phyloP scores from a whole-genome alignment of 2,797 vertebrate species.

The Otolemur crassicaudatus region DNA sequence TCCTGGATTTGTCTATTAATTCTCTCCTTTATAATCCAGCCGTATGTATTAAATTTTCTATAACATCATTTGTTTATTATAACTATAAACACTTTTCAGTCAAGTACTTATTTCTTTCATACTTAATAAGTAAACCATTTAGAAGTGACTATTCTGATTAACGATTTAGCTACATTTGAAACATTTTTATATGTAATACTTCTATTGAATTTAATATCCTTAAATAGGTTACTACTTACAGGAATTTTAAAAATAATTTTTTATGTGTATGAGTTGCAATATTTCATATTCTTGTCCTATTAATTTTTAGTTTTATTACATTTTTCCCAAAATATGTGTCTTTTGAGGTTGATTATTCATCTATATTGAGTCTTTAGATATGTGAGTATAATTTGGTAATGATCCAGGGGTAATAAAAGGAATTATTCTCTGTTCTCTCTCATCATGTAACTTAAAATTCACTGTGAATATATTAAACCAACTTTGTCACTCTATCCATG shows the following conservation, averaged over 20 bases:
- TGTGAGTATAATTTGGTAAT: neutral
- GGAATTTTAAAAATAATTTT: neutral
- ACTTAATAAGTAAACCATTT: conserved; percentile 14
- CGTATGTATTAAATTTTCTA: neutral
- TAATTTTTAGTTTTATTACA: conserved; percentile 12
- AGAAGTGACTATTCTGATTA: conserved; percentile 24
- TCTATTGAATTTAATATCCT: conserved; percentile 50
- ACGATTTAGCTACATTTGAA: neutral
- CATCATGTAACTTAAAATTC: neutral
- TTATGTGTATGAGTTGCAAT: neutral
- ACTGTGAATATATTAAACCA: neutral
- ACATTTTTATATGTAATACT: neutral
- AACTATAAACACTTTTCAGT: neutral
- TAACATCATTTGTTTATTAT: neutral
- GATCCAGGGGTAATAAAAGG: neutral
- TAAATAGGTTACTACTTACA: neutral
- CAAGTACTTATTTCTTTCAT: neutral
- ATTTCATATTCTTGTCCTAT: neutral
- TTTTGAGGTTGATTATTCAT: neutral
- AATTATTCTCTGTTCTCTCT: neutral
- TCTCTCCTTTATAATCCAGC: neutral
- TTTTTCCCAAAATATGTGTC: conserved; percentile 26
- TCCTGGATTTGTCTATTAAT: neutral
- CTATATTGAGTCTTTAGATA: neutral
- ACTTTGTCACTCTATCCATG: neutral